phyloP scores from a whole-genome alignment of 2,113 vertebrate species.

The Prolemur simus region DNA sequence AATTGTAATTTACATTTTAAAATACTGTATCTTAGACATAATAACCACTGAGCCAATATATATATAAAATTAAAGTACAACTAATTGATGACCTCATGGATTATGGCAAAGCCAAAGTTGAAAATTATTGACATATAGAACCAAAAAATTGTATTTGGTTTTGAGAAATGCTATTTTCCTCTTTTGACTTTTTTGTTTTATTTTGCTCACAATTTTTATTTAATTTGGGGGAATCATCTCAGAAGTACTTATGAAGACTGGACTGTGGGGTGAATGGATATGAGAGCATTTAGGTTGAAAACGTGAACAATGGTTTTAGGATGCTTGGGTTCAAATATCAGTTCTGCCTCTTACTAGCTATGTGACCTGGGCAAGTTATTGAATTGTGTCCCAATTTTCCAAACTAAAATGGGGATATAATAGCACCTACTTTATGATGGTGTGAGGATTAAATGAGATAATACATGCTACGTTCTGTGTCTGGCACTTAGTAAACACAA shows the following conservation, averaged over 20 bases:
- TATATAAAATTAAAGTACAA: neutral
- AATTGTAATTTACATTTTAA: conserved; percentile 21
- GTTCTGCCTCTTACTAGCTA: neutral
- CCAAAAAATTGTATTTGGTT: neutral
- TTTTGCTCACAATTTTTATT: neutral
- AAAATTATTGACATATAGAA: neutral
- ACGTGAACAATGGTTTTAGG: neutral
- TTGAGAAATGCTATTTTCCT: conserved; percentile 27
- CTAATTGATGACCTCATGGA: neutral
- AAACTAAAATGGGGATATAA: neutral
- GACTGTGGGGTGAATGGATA: neutral
- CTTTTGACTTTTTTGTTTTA: neutral
- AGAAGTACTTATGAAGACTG: neutral
- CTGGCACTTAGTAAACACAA: neutral
- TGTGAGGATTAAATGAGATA: conserved; percentile 5
- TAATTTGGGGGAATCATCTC: neutral
- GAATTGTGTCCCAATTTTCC: neutral
- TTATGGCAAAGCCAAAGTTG: conserved; percentile 11
- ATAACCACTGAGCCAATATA: neutral
- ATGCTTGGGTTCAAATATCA: neutral
- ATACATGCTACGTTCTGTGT: neutral
- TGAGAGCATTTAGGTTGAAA: neutral
- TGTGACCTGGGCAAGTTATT: neutral
- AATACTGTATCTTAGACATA: neutral
- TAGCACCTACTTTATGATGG: neutral